Evolutionary conservation across 2,797 vertebrate genomes (phyloP).

Genomic region (Zenarchopterus dispar): DNA sequence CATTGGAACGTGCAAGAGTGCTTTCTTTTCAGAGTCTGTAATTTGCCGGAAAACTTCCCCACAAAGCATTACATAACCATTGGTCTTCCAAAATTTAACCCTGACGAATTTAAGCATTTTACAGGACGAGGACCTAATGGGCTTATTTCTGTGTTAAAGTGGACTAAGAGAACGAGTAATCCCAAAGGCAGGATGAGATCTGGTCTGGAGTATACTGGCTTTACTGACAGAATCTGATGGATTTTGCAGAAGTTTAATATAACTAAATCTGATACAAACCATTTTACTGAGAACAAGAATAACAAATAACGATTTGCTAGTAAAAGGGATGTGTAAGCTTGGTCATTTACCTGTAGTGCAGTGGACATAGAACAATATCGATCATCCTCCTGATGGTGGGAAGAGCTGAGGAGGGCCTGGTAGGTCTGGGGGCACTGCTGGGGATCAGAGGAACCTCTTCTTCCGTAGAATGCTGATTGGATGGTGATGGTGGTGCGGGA

Average conservation of each 20-base stretch:
- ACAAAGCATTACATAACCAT: constrained; percentile 74
- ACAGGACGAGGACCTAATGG: constrained; percentile 21
- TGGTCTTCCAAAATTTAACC: constrained; percentile 46
- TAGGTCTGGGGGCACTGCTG: constrained; percentile 84
- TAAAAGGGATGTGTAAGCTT: neutral
- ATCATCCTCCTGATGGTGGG: constrained; percentile 77
- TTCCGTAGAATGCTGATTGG: constrained; percentile 91
- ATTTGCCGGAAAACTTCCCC: constrained; percentile 70
- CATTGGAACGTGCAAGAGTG: constrained; percentile 53
- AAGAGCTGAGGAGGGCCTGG: constrained; percentile 75
- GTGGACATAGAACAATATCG: constrained; percentile 87
- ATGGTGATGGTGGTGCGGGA: constrained; percentile 90
- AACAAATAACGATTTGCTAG: neutral
- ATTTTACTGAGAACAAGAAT: too few relatives aligned
- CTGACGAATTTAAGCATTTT: constrained; percentile 49
- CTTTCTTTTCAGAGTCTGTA: constrained; percentile 62
- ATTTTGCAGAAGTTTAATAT: neutral
- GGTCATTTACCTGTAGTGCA: constrained; percentile 85
- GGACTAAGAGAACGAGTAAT: neutral
- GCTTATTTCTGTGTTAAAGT: constrained; percentile 9
- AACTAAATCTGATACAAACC: too few relatives aligned
- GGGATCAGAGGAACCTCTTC: constrained; percentile 77
- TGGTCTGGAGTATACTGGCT: neutral
- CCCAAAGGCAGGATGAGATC: neutral
- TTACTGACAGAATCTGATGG: neutral